Percentiles rank a stretch among this genome's conserved stretches.
phyloP scores from a whole-genome alignment of 92 coral and sea anemone genomes.

The Blastomussa wellsi region DNA sequence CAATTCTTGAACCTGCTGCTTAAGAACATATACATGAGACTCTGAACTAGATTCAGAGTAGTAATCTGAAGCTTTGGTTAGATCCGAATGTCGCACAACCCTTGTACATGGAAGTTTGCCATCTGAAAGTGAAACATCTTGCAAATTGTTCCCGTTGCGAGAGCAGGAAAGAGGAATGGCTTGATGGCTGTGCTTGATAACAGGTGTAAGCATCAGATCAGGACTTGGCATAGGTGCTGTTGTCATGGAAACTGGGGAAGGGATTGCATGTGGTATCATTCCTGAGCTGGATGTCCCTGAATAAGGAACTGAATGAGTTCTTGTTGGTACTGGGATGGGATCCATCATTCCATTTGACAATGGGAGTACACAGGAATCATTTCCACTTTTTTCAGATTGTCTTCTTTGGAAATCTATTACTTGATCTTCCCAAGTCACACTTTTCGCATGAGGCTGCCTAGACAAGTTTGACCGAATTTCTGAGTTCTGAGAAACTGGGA shows the following conservation, averaged over 20 bases:
- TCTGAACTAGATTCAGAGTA: conserved; percentile 2
- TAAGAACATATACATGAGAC: conserved; percentile 34
- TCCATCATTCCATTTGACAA: background rate
- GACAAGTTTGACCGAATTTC: conserved; percentile 25
- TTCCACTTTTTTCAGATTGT: background rate
- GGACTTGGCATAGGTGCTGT: conserved; percentile 73
- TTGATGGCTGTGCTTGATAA: conserved; percentile 38
- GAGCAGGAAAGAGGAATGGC: conserved; percentile 66
- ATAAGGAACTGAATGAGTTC: conserved; percentile 13
- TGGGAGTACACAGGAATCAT: background rate
- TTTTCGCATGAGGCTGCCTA: conserved; percentile 10
- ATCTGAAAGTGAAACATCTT: conserved; percentile 21
- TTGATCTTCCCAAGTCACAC: conserved; percentile 39
- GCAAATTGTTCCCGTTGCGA: conserved; percentile 3
- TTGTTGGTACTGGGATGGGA: conserved; percentile 29
- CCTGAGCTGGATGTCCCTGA: background rate
- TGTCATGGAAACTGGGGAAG: conserved; percentile 70
- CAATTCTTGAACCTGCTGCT: conserved; percentile 47
- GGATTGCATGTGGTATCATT: conserved; percentile 36
- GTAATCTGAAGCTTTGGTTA: background rate
- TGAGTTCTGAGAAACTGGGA: conserved; percentile 28
- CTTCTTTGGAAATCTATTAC: background rate
- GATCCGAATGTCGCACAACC: conserved; percentile 50
- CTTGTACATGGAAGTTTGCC: conserved; percentile 30
- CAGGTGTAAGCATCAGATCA: conserved; percentile 76